Base-by-base conservation (phyloP, 2,113 vertebrate species). In the Lophura nycthemera region DNA sequence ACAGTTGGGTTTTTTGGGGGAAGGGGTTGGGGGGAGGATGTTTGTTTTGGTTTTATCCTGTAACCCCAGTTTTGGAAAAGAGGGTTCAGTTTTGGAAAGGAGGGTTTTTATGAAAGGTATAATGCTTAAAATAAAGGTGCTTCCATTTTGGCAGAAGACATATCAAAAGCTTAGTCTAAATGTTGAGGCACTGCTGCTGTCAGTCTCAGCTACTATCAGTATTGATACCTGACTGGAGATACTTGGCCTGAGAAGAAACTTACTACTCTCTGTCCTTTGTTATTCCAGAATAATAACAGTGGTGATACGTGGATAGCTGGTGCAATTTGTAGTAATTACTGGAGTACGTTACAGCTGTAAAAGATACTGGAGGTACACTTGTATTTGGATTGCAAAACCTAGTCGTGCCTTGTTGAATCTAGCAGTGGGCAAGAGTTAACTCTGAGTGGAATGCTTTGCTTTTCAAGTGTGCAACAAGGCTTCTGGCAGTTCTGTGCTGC, bases 391-490 rank as follows among this genome's bases (percentile, higher is more conserved):
- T 48, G 1, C 0, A 2, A 43, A 81, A n/a, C 45, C 3, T 52
- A 5, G 8, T 69, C 3, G 0, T 18, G 36, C 16, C 0, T 50
- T 34, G 14, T 43, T 83, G 69, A 50, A 75, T 30, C 24, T 34
- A 38, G 9, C 20, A 14, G 40, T 50, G 69, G 9, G 47, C n/a
- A n/a, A 6, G 47, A 12, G n/a, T 43, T 64, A 9, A 9, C 17
- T 3, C 43, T 36, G n/a, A 13, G 6, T n/a, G 34, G 32, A 17
- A 67, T 79, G 13, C 6, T 43, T 17, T 54, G 25, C 47, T 65
- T 81, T 67, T 30, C 0, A 0, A n/a, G 38, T 14, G 45, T 56
- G 47, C 45, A 34, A 0, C 13, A 27, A 43, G n/a, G 66, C 38
- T 83, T 42, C 3, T 1, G 34, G 48, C 22, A 27, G 3, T 57